Conservation (phyloP, 2,888 invertebrate genomes). For the Metallyticus violacea region DNA sequence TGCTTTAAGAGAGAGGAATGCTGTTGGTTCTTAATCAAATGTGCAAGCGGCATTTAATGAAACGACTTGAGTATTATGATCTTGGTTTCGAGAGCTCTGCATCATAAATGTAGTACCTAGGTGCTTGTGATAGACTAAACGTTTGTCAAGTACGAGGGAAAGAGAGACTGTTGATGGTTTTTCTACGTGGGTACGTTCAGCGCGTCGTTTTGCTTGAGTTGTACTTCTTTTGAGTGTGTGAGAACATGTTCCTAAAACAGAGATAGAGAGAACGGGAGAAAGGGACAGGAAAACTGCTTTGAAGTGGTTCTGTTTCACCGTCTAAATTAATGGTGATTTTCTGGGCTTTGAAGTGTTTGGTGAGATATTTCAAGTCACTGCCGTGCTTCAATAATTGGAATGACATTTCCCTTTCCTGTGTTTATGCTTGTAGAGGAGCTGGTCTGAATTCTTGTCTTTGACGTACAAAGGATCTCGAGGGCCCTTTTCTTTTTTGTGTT, state of each 20-base stretch:
- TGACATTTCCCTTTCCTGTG: slow-evolving; percentile 10
- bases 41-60: neutral
- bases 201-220: neutral
- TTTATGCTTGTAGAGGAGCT: neutral
- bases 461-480: neutral
- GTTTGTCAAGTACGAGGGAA: neutral
- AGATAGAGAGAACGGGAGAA: neutral
- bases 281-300: neutral
- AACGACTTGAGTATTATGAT: neutral
- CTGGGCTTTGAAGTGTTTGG: slow-evolving; percentile 5
- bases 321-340: neutral
- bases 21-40: neutral
- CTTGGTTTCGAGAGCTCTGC: neutral
- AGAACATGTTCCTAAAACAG: neutral
- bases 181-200: neutral
- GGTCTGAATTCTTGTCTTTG: neutral
- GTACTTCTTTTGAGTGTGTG: neutral
- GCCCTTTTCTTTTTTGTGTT: neutral
- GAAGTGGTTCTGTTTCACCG: slow-evolving; percentile 3
- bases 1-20: neutral
- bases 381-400: slow-evolving; percentile 6
- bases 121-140: neutral
- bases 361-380: slow-evolving; percentile 9
- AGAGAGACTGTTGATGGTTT: neutral
- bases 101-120: neutral